Evolutionary conservation across 1,140 invertebrate species (phyloP).

Genomic region (Lethrus apterus): DNA sequence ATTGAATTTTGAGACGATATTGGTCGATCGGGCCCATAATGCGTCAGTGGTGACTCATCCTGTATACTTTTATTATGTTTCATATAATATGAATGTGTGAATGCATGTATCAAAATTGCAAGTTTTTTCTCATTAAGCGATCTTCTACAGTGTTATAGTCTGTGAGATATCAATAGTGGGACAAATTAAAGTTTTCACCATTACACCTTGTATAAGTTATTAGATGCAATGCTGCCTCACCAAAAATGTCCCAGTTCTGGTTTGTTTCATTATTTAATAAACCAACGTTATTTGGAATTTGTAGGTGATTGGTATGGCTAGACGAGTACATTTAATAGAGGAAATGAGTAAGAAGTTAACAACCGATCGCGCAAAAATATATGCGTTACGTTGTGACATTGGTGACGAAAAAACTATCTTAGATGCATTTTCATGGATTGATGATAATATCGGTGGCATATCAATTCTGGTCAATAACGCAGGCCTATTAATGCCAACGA

Average conservation of each 20-base stretch:
- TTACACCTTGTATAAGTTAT: no score
- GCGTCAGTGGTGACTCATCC: no score
- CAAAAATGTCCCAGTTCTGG: no score
- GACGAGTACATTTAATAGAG: constrained; percentile 10
- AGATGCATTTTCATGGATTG: constrained; percentile 43
- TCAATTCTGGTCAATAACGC: constrained; percentile 49
- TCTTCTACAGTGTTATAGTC: no score
- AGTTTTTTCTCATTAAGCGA: no score
- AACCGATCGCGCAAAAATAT: constrained; percentile 29
- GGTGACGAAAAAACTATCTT: constrained; percentile 44
- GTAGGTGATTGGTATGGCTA: constrained; percentile 9
- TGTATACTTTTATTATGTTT: no score
- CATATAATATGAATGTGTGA: no score
- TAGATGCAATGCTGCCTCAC: neutral
- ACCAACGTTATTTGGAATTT: neutral
- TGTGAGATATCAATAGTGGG: neutral
- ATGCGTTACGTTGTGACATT: constrained; percentile 45
- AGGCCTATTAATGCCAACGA: constrained; percentile 30
- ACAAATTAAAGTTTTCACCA: no score
- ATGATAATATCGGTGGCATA: constrained; percentile 39
- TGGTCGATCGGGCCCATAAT: no score
- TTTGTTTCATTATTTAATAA: neutral
- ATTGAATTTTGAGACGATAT: no score
- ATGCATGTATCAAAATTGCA: no score
- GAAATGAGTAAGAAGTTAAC: constrained; percentile 1